Percentiles rank a stretch among this genome's conserved stretches.
phyloP scores from a whole-genome alignment of 2,797 vertebrate species.

The Bradypodion pumilum region DNA sequence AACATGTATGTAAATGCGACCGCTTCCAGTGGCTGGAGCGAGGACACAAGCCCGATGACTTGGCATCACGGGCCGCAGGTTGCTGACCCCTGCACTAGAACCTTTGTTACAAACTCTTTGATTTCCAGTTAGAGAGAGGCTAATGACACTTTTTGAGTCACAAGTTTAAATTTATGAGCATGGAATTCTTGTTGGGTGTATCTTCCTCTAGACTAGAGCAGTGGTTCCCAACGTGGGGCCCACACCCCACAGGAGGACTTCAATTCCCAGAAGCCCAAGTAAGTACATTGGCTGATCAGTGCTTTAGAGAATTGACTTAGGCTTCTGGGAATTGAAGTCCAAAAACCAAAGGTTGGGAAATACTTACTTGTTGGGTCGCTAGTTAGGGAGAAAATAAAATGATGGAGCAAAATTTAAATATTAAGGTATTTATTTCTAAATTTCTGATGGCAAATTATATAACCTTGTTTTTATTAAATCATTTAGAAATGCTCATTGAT shows the following conservation, averaged over 20 bases:
- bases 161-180: constrained; percentile 37
- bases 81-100: too few relatives aligned
- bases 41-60: too few relatives aligned
- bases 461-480: constrained; percentile 5
- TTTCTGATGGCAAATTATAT: constrained; percentile 7
- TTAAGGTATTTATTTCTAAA: constrained; percentile 17
- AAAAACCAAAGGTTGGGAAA: too few relatives aligned
- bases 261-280: too few relatives aligned
- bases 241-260: too few relatives aligned
- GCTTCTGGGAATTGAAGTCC: too few relatives aligned
- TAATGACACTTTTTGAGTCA: neutral
- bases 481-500: constrained; percentile 29
- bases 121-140: neutral
- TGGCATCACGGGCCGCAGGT: too few relatives aligned
- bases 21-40: too few relatives aligned
- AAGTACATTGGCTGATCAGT: too few relatives aligned
- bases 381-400: neutral
- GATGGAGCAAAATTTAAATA: constrained; percentile 9
- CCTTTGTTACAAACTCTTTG: neutral
- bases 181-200: neutral
- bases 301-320: too few relatives aligned
- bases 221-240: too few relatives aligned
- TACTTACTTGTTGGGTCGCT: neutral
- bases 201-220: constrained; percentile 23
- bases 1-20: neutral